Evolutionary conservation across 2,888 invertebrate species (phyloP), one percentile per base, ranked within the genome.

Genomic region (Ypsolopha sequella): DNA sequence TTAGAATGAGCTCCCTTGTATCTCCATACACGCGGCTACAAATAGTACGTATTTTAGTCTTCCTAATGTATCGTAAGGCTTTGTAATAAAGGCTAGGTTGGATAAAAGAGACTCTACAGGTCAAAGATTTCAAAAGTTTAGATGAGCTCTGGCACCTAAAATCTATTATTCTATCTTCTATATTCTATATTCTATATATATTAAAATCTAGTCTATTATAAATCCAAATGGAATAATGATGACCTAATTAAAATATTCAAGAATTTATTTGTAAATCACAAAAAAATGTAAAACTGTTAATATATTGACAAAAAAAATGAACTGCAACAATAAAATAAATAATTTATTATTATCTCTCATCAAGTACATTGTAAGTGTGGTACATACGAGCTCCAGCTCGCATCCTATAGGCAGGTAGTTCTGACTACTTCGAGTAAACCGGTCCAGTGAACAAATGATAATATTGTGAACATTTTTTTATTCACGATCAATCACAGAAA

Each of bases 231-330:
- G 81, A 85, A 78, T 79, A 82, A 86, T 85, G 80, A 81, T 84
- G 86, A 86, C 86, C 81, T 86, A 86, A 86, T 81, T 82, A 81
- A 51, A 80, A 86, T 85, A 86, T 85, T 84, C 86, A 84, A 82
- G 87, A 86, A 85, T 84, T 86, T 86, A 86, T 86, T 86, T 86
- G 87, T 85, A 86, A 86, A 86, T 80, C 85, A 87, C 82, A 81
- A 82, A 86, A 85, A 86, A 85, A 81, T 85, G 81, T 82, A 84
- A 85, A 87, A 87, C 84, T 87, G 87, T 87, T 87, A 87, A 87
- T 87, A 87, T 86, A 81, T 78, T 77, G 72, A 79, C 76, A 81
- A 85, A 85, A 69, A 24, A 86, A 85, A 76, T 76, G 77, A 82
- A 84, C 82, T 82, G 84, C 85, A 82, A 86, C 79, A 81, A 82